Evolutionary conservation across 2,888 invertebrate species (phyloP).

Genomic region (Actias luna): DNA sequence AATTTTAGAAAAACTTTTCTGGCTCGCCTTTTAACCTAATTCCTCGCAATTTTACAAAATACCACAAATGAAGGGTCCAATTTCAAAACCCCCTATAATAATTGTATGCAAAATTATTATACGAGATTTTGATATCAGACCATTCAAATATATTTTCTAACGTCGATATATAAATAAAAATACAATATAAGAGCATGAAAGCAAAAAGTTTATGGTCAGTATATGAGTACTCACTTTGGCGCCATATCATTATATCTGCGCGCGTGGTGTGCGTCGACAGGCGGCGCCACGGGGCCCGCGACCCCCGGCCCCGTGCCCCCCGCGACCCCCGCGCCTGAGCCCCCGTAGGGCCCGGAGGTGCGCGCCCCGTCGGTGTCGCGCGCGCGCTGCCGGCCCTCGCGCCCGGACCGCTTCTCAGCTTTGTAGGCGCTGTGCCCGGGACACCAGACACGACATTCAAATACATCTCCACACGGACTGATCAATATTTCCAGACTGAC

Average conservation of each 20-base stretch:
- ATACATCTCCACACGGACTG: neutral
- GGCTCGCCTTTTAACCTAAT: too few species aligned
- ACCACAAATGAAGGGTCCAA: too few species aligned
- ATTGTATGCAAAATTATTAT: too few species aligned
- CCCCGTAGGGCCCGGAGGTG: conserved; percentile 61
- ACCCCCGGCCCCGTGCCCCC: conserved; percentile 44
- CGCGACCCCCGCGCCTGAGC: conserved; percentile 44
- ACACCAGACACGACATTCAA: conserved; percentile 3
- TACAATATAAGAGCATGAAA: conserved; percentile 8
- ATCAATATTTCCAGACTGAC: too few species aligned
- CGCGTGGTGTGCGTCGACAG: conserved; percentile 84
- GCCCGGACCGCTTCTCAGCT: conserved; percentile 64
- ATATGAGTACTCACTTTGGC: conserved; percentile 87
- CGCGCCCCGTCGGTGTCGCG: conserved; percentile 26
- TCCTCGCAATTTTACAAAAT: too few species aligned
- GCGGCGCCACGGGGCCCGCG: conserved; percentile 67
- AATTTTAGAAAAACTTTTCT: too few species aligned
- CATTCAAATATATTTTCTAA: too few species aligned
- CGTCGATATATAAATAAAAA: neutral
- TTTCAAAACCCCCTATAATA: too few species aligned
- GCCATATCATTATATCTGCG: conserved; percentile 91
- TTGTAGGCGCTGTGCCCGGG: conserved; percentile 65
- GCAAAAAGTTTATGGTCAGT: too few species aligned
- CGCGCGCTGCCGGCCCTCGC: conserved; percentile 36
- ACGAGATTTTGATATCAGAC: too few species aligned